Percentiles rank a stretch among this genome's conserved stretches.
Conservation (phyloP, 2,888 invertebrate genomes). For the Cistogaster globosa region DNA sequence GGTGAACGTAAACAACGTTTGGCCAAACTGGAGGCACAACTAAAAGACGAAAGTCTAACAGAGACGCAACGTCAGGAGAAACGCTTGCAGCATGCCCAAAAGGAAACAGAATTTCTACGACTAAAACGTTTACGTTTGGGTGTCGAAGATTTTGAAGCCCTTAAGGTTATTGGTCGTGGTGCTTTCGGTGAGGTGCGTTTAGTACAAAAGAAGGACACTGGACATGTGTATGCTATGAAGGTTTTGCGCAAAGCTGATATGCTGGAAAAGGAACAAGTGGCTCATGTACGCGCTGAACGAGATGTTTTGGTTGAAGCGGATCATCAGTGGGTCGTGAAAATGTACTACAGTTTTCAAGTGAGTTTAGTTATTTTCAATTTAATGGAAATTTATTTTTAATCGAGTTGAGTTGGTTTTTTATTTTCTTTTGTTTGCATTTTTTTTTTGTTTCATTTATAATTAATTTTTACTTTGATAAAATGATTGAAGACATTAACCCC, state of each 20-base stretch:
- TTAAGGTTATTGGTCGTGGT: slow-evolving; percentile 96
- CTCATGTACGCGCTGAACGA: slow-evolving; percentile 98
- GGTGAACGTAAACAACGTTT: slow-evolving; percentile 97
- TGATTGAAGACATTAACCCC: too few species aligned
- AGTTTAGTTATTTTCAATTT: slow-evolving; percentile 38
- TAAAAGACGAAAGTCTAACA: slow-evolving; percentile 96
- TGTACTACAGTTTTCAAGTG: slow-evolving; percentile 98
- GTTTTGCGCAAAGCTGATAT: slow-evolving; percentile 99
- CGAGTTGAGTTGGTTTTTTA: neutral
- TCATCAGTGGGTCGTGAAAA: slow-evolving; percentile 99
- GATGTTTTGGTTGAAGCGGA: slow-evolving; percentile 99
- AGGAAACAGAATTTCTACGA: slow-evolving; percentile 99
- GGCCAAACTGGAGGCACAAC: slow-evolving; percentile 96
- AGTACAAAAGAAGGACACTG: slow-evolving; percentile 99
- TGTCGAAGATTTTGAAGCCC: slow-evolving; percentile 98
- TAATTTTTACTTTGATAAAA: too few species aligned
- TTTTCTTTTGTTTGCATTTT: neutral
- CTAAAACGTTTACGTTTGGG: slow-evolving; percentile 97
- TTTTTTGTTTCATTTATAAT: neutral
- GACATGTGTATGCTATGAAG: slow-evolving; percentile 99
- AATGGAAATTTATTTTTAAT: neutral
- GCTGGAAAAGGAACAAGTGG: slow-evolving; percentile 99
- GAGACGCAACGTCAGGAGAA: slow-evolving; percentile 95
- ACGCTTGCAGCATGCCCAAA: slow-evolving; percentile 97
- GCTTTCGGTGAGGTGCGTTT: slow-evolving; percentile 97